These are phyloP conservation scores for Semibalanus balanoides DNA, from an alignment of 1,140 invertebrate species.

Conservation along the genomic window DNA sequence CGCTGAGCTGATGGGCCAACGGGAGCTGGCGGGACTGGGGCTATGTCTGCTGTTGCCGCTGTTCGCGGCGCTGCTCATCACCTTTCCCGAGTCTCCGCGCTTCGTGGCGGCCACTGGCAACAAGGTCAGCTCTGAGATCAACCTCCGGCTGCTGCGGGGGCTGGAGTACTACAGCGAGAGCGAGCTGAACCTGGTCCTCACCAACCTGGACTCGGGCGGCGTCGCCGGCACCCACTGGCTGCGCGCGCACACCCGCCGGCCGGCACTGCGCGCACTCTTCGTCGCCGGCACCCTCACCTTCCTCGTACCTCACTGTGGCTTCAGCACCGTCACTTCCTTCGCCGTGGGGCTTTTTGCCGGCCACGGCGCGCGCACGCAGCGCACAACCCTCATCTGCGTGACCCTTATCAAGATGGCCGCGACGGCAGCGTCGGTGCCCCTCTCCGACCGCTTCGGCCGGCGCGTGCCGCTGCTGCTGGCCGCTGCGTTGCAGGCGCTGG, in stretches of 20 bases:
- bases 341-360: neutral
- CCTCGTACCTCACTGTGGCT: neutral
- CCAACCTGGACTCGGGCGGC: neutral
- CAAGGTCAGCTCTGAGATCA: neutral
- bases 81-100: neutral
- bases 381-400: neutral
- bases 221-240: neutral
- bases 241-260: neutral
- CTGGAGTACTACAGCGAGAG: conserved; percentile 2
- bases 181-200: conserved; percentile 1
- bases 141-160: neutral
- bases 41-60: neutral
- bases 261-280: neutral
- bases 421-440: neutral
- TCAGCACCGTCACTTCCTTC: neutral
- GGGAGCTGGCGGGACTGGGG: neutral
- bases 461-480: neutral
- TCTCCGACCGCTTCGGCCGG: neutral
- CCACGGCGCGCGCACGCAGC: neutral
- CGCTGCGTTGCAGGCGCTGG: neutral
- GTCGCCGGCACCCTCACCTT: neutral
- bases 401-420: neutral
- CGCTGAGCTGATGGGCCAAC: neutral
- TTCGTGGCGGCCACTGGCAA: neutral
- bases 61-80: neutral